These are phyloP conservation scores for Ctenochaetus hawaiiensis DNA, from an alignment of 2,797 vertebrate species.

Conservation along the genomic window DNA sequence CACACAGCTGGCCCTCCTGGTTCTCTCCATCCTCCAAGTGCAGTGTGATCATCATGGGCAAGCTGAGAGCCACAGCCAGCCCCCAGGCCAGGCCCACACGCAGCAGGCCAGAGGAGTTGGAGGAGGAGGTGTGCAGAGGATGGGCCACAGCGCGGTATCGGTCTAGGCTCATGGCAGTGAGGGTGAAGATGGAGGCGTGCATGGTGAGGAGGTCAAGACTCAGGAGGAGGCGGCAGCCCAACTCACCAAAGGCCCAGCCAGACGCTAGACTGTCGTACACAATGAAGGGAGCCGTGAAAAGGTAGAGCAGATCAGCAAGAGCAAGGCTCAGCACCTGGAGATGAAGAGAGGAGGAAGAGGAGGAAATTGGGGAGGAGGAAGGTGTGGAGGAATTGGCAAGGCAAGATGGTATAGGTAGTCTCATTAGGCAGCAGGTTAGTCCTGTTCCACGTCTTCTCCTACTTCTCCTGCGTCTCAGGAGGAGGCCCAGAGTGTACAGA, in stretches of 20 bases:
- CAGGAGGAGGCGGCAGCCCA: constrained; percentile 88
- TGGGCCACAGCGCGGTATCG: constrained; percentile 88
- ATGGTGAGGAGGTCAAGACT: constrained; percentile 91
- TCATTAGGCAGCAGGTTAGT: constrained; percentile 72
- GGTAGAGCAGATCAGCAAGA: constrained; percentile 90
- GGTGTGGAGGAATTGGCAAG: constrained; percentile 76
- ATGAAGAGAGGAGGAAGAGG: constrained; percentile 85
- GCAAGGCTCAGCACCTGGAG: constrained; percentile 90
- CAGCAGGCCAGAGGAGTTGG: constrained; percentile 83
- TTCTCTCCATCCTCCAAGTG: constrained; percentile 87
- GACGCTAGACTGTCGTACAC: constrained; percentile 89
- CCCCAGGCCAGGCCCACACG: constrained; percentile 88
- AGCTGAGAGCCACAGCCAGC: constrained; percentile 87
- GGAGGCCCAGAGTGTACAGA: constrained; percentile 87
- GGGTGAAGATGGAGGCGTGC: constrained; percentile 92
- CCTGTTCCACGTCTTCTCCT: constrained; percentile 70
- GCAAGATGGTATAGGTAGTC: constrained; percentile 73
- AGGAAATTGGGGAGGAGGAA: constrained; percentile 78
- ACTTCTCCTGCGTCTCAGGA: constrained; percentile 81
- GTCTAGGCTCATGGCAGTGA: constrained; percentile 90
- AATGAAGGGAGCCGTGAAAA: constrained; percentile 90
- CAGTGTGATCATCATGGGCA: constrained; percentile 91
- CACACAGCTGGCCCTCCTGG: constrained; percentile 86
- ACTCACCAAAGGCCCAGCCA: constrained; percentile 90
- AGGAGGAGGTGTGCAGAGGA: constrained; percentile 86